Base-by-base conservation (phyloP, 1,140 invertebrate genomes). In the Drosophila ironensis region DNA sequence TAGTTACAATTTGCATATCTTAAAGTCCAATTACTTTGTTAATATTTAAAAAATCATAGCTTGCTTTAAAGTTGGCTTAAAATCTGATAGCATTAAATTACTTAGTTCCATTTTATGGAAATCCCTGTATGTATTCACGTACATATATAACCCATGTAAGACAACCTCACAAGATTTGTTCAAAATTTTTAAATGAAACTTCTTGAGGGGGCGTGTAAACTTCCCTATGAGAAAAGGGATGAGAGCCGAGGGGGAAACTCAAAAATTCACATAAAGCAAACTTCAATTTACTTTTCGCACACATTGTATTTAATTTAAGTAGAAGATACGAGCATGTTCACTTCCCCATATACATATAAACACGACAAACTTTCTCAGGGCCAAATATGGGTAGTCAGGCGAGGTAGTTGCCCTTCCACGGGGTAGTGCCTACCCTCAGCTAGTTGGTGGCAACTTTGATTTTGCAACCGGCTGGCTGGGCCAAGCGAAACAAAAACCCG, bases 251-350 rank as follows among this genome's bases (percentile, higher is more conserved):
- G n/a, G n/a, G n/a, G n/a, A n/a, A 40, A 67, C 46, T 47, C 42
- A 52, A 84, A 76, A 61, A 56, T 73, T 37, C 73, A 66, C 73
- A 84, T 84, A 84, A 82, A 82, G 73, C 69, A 73, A 82, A 82
- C 78, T 84, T 84, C 78, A 73, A 84, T 82, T 82, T 82, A 84
- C 80, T 82, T 84, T 84, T 70, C 57, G 61, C 78, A 84, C 69
- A 82, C 78, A 82, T 73, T 82, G 78, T 82, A 78, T 82, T 82
- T 84, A 84, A 82, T 82, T 82, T 84, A 82, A 84, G 78, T 82
- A 84, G 72, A 84, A 84, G 71, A 84, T 82, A 44, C 61, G 41
- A 71, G 53, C 52, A 35, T 54, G 61, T 71, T 70, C 20, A 27
- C 60, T 51, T 66, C 16, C 24, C 20, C 38, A 42, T 61, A 50